A percentile compares a stretch with the other conserved stretches of the same genome.
These are phyloP conservation scores for Poecilus cupreus DNA, from an alignment of 2,888 invertebrate species.

Conservation along the genomic window DNA sequence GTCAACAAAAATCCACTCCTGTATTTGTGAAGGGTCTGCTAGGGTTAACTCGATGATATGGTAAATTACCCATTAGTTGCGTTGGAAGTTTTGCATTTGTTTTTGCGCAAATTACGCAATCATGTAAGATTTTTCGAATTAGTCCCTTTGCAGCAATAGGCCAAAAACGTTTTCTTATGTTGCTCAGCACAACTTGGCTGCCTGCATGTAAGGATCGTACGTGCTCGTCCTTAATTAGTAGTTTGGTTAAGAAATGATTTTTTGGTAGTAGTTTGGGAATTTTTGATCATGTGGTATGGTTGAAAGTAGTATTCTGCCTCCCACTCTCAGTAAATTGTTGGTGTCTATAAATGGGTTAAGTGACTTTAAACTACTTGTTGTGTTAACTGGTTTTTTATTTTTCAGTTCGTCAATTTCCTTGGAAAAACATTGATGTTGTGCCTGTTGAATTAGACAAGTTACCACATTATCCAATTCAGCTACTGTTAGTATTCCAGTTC, in stretches of 20 bases:
- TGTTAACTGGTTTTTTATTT: neutral
- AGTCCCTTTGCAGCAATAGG: neutral
- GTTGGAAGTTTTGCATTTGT: constrained; percentile 56
- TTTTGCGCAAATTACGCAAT: constrained; percentile 62
- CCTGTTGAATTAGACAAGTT: neutral
- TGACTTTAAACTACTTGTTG: neutral
- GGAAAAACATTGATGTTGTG: constrained; percentile 1
- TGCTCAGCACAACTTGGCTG: constrained; percentile 55
- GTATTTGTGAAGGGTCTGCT: constrained; percentile 62
- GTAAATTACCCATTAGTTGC: constrained; percentile 65
- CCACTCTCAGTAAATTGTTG: constrained; percentile 54
- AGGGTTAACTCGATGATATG: constrained; percentile 60
- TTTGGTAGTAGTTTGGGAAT: constrained; percentile 60
- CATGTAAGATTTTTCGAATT: constrained; percentile 45
- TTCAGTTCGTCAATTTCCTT: neutral
- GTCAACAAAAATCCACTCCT: constrained; percentile 64
- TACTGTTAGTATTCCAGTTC: neutral
- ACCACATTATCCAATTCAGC: neutral
- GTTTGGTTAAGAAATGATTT: neutral
- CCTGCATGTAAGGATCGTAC: constrained; percentile 37
- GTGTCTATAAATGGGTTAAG: constrained; percentile 47
- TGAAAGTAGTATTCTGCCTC: constrained; percentile 56
- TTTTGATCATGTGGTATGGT: constrained; percentile 45
- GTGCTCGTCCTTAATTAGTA: constrained; percentile 52
- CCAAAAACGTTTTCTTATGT: constrained; percentile 59